These are phyloP conservation scores for Anolis apletophallus DNA, from an alignment of 2,797 vertebrate genomes.

Conservation along the genomic window DNA sequence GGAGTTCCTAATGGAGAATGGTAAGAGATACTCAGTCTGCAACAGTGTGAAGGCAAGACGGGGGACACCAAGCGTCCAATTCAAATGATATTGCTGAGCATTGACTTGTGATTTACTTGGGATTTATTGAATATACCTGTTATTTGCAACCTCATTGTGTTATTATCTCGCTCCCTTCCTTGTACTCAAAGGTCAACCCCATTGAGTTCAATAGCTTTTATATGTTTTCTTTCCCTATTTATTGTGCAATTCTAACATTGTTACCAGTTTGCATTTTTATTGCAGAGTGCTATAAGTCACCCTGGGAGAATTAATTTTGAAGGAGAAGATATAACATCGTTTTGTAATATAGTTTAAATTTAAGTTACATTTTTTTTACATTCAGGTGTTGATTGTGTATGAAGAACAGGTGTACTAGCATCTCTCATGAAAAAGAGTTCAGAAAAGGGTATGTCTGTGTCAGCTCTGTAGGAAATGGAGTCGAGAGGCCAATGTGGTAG, in stretches of 20 bases:
- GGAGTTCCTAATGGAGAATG: too few species aligned
- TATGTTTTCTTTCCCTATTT: conserved; percentile 5
- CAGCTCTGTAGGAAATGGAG: too few species aligned
- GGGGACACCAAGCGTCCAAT: too few species aligned
- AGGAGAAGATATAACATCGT: neutral
- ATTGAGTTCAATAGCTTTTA: neutral
- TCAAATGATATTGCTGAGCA: too few species aligned
- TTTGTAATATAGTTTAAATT: conserved; percentile 66
- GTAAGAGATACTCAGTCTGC: too few species aligned
- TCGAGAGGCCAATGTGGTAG: too few species aligned
- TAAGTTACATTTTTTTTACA: conserved; percentile 61
- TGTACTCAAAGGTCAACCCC: neutral
- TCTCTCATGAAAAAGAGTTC: conserved; percentile 5
- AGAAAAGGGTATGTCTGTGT: too few species aligned
- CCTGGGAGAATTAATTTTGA: neutral
- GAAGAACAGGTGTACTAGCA: conserved; percentile 9
- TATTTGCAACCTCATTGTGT: too few species aligned
- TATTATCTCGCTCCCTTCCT: too few species aligned
- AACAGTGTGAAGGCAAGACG: too few species aligned
- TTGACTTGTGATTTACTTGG: too few species aligned
- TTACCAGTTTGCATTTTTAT: neutral
- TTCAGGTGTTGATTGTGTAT: conserved; percentile 33
- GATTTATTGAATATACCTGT: too few species aligned
- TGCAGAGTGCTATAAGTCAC: neutral
- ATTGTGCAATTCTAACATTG: conserved; percentile 4